These are phyloP conservation scores for Eristalinus sepulchralis DNA, from an alignment of 2,888 invertebrate species.

Conservation along the genomic window DNA sequence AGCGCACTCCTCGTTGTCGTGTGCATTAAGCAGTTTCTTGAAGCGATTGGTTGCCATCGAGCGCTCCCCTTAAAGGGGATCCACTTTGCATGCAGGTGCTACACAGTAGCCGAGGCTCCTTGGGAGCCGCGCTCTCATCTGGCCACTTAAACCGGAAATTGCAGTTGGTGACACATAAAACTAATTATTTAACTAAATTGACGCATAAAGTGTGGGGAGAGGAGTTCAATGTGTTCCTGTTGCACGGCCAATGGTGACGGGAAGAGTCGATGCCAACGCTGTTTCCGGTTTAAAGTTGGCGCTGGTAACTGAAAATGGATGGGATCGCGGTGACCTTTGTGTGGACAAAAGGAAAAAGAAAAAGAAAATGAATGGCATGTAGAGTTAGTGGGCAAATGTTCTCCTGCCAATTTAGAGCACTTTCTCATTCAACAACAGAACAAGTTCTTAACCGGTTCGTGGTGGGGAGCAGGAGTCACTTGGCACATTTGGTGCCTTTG, in stretches of 20 bases:
- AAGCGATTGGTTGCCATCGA: constrained; percentile 15
- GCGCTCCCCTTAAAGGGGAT: constrained; percentile 15
- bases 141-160: constrained; percentile 21
- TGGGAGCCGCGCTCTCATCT: neutral
- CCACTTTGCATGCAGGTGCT: constrained; percentile 18
- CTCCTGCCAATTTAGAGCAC: too few relatives aligned
- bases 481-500: too few relatives aligned
- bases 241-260: neutral
- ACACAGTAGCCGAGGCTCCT: neutral
- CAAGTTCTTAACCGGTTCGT: too few relatives aligned
- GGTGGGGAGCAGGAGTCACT: too few relatives aligned
- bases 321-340: neutral
- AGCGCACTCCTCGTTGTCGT: constrained; percentile 25
- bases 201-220: neutral
- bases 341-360: too few relatives aligned
- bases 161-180: neutral
- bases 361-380: too few relatives aligned
- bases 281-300: neutral
- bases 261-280: neutral
- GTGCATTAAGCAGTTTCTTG: constrained; percentile 29
- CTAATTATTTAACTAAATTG: neutral
- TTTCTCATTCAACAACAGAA: too few relatives aligned
- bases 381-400: too few relatives aligned
- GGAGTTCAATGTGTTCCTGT: neutral
- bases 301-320: neutral